Conservation (phyloP, 2,888 invertebrate genomes). For the Eupithecia vulgata region DNA sequence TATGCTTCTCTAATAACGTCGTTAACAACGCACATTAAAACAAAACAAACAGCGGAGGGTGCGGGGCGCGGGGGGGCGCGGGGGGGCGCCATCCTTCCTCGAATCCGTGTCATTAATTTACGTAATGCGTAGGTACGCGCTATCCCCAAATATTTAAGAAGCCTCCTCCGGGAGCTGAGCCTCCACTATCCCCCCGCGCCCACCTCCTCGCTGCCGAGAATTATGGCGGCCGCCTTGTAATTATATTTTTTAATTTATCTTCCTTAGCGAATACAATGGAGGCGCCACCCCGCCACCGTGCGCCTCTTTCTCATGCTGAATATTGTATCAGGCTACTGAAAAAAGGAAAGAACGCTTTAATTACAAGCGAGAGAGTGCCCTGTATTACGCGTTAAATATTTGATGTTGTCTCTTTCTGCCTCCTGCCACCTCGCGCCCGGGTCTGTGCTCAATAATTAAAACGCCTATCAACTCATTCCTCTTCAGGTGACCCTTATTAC, state of each 20-base stretch:
- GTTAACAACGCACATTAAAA: conserved; percentile 83
- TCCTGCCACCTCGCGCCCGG: conserved; percentile 44
- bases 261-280: conserved; percentile 86
- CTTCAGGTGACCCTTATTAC: conserved; percentile 76
- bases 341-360: conserved; percentile 84
- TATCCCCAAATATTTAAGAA: conserved; percentile 85
- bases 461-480: conserved; percentile 82
- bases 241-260: conserved; percentile 89
- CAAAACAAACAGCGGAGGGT: conserved; percentile 78
- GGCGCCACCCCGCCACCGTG: conserved; percentile 83
- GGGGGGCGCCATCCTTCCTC: conserved; percentile 83
- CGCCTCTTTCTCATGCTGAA: conserved; percentile 84
- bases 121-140: conserved; percentile 85
- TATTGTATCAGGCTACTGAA: conserved; percentile 84
- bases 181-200: conserved; percentile 76
- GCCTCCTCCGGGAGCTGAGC: conserved; percentile 83
- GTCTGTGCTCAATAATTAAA: conserved; percentile 78
- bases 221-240: conserved; percentile 87
- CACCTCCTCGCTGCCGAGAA: conserved; percentile 79
- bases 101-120: conserved; percentile 85
- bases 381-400: conserved; percentile 82
- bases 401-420: conserved; percentile 80
- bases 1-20: conserved; percentile 82
- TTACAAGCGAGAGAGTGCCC: conserved; percentile 83
- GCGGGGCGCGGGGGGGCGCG: conserved; percentile 57